Percentiles rank a stretch among this genome's conserved stretches.
These are phyloP conservation scores for Mallotus villosus DNA, from an alignment of 2,797 vertebrate genomes.

Conservation along the genomic window DNA sequence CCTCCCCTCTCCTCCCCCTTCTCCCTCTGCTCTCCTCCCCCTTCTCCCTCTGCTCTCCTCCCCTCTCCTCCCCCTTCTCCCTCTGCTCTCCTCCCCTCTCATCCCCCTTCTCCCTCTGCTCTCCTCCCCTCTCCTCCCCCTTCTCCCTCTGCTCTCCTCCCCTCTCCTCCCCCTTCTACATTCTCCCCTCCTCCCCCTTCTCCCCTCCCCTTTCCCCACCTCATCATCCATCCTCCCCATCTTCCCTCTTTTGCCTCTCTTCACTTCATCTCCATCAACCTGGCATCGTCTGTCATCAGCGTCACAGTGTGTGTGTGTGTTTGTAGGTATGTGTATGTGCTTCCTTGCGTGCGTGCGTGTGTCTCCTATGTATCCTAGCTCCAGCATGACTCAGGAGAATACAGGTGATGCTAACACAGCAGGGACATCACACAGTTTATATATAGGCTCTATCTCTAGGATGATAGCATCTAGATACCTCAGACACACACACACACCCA, in stretches of 20 bases:
- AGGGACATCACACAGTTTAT: too few species aligned
- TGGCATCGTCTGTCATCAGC: too few species aligned
- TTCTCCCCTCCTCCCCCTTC: not conserved
- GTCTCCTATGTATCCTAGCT: too few species aligned
- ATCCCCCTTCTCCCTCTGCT: not conserved
- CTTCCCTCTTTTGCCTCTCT: not conserved
- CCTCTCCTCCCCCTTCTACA: not conserved
- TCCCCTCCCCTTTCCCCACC: not conserved
- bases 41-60: slow-evolving; percentile 27
- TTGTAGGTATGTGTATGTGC: too few species aligned
- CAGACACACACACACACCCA: too few species aligned
- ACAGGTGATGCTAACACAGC: too few species aligned
- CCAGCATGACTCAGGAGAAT: too few species aligned
- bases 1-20: not conserved
- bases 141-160: not conserved
- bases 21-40: not conserved
- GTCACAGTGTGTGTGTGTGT: too few species aligned
- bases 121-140: not conserved
- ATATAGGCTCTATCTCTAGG: too few species aligned
- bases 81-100: slow-evolving; percentile 5
- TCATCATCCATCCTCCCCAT: slow-evolving; percentile 1
- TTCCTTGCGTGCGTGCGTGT: too few species aligned
- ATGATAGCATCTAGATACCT: too few species aligned
- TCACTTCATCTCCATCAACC: not conserved
- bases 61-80: not conserved